These are phyloP conservation scores for Radopholus similis DNA, from an alignment of 1,140 invertebrate species.

Conservation along the genomic window DNA sequence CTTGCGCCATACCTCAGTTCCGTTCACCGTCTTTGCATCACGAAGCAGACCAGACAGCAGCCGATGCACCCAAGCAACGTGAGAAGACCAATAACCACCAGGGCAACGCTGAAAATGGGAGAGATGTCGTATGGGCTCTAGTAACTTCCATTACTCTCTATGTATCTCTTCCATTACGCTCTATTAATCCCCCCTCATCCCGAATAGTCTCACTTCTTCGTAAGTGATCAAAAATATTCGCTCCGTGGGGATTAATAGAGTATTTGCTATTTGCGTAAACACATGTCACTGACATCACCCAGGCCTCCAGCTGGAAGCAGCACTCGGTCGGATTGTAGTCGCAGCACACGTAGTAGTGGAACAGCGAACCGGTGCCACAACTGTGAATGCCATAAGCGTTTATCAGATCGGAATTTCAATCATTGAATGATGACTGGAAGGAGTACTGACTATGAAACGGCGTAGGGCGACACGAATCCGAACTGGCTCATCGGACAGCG, in stretches of 20 bases:
- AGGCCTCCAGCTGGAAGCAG: slow-evolving; percentile 43
- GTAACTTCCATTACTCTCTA: neutral
- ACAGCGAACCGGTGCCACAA: slow-evolving; percentile 43
- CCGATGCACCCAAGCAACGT: slow-evolving; percentile 23
- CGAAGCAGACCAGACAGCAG: slow-evolving; percentile 19
- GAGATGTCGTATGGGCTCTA: neutral
- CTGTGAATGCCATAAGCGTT: slow-evolving; percentile 10
- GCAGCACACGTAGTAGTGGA: slow-evolving; percentile 49
- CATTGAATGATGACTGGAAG: slow-evolving; percentile 7
- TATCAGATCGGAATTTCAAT: too few relatives aligned
- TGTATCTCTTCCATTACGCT: too few relatives aligned
- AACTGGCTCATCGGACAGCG: slow-evolving; percentile 2
- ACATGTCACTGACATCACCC: slow-evolving; percentile 52
- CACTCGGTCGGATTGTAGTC: slow-evolving; percentile 45
- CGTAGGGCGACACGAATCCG: slow-evolving; percentile 13
- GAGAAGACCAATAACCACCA: slow-evolving; percentile 20
- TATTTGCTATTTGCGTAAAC: neutral
- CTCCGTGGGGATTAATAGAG: neutral
- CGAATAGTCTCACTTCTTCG: too few relatives aligned
- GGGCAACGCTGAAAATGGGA: slow-evolving; percentile 17
- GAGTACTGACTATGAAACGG: slow-evolving; percentile 24
- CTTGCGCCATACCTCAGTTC: neutral
- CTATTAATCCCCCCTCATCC: too few relatives aligned
- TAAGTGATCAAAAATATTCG: too few relatives aligned
- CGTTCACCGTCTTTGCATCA: neutral